Conservation (phyloP, 2,888 invertebrate species). For the Teleogryllus oceanicus region DNA sequence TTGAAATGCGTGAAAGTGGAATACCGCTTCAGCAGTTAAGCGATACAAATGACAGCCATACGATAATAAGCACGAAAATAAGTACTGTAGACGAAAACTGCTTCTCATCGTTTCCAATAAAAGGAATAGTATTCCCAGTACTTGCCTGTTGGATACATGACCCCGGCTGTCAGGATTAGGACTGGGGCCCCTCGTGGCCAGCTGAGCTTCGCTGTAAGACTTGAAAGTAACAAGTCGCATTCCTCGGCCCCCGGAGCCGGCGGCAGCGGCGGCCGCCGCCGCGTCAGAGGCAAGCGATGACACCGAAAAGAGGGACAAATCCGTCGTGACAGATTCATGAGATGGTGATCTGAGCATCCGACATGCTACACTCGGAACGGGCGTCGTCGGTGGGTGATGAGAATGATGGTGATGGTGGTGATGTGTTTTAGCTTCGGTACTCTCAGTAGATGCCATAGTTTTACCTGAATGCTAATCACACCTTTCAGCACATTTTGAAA, state of each 20-base stretch:
- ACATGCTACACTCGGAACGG: slow-evolving; percentile 54
- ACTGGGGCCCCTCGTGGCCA: slow-evolving; percentile 40
- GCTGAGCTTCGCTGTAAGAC: slow-evolving; percentile 51
- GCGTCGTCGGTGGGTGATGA: slow-evolving; percentile 46
- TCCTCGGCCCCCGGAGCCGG: slow-evolving; percentile 39
- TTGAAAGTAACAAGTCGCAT: slow-evolving; percentile 52
- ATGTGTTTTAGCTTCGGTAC: background rate
- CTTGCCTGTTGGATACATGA: slow-evolving; percentile 31
- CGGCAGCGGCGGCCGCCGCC: slow-evolving; percentile 42
- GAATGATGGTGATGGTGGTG: background rate
- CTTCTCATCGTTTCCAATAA: background rate
- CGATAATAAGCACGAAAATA: no score
- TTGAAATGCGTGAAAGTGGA: no score
- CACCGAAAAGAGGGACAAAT: slow-evolving; percentile 73
- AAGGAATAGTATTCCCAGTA: background rate
- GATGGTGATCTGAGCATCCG: slow-evolving; percentile 73
- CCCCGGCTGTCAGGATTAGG: slow-evolving; percentile 40
- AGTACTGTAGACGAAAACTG: no score
- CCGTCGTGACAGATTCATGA: slow-evolving; percentile 80
- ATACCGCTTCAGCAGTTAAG: no score
- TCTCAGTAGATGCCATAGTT: slow-evolving; percentile 20
- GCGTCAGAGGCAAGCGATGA: slow-evolving; percentile 62
- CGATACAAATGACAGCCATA: no score
- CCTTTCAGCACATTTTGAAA: background rate
- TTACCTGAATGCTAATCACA: no score